Evolutionary conservation across 2,113 vertebrate genomes (phyloP), one percentile per base, ranked within the genome.

Genomic region (Corythornis vintsioides): DNA sequence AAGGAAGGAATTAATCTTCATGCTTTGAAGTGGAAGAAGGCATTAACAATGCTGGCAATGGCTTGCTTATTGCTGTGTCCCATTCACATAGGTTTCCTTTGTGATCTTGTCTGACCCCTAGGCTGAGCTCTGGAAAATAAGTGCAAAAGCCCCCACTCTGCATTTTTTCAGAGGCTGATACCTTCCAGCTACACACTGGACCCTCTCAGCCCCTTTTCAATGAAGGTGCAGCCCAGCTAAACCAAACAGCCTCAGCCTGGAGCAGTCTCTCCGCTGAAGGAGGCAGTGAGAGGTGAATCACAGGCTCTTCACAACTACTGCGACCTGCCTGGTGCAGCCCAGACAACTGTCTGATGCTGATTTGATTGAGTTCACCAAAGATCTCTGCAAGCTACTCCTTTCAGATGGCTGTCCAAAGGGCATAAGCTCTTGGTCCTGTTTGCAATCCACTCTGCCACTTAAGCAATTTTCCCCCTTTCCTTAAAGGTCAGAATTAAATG

Each of bases 401-500:
- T 90, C 15, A 76, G 67, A 56, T 24, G 42, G 67, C 7, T 4
- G 63, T 74, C 71, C 74, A 73, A 73, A 86, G 81, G 50, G 77
- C 0, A 0, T 79, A 87, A 71, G 59, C 64, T 66, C 18, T 53
- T 59, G 63, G 52, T 92, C 66, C 67, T 79, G 16, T 66, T 56
- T 70, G 47, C 50, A 87, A 55, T 89, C 73, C 53, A 71, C 61
- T 35, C 65, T 83, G 55, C 65, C 90, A 86, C 65, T 88, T 84
- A 78, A 74, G 18, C 56, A 14, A 24, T 76, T 90, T 82, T 1
- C 15, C n/a, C 25, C 18, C 24, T 69, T 79, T 74, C 75, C 91
- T 87, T 79, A 92, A 73, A 89, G 50, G 57, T 77, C 84, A 71
- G 64, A 93, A 94, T 95, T 91, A 89, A 95, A 92, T 83, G n/a